These are phyloP conservation scores for Rhabdophis nuchalis DNA, from an alignment of 2,797 vertebrate genomes.

Conservation along the genomic window DNA sequence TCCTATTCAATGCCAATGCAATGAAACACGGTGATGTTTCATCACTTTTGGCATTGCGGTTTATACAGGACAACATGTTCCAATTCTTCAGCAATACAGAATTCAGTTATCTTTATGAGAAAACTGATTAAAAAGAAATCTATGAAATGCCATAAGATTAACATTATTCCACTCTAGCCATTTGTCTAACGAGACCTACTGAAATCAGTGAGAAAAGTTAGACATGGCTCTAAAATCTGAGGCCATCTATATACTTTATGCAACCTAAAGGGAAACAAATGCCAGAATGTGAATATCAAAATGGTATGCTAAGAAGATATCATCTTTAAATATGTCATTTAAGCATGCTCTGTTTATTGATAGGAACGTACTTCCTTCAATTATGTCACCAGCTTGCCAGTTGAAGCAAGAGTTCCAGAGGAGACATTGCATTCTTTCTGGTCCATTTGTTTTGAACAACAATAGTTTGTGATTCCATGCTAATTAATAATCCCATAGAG, in stretches of 20 bases:
- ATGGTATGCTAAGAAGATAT: background rate
- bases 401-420: conserved; percentile 23
- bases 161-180: background rate
- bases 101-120: background rate
- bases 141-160: background rate
- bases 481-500: conserved; percentile 34
- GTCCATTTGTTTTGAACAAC: conserved; percentile 20
- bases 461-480: conserved; percentile 31
- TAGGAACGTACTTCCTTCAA: conserved; percentile 35
- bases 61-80: background rate
- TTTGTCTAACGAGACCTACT: background rate
- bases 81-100: conserved; percentile 1
- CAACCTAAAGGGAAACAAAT: background rate
- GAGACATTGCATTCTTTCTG: conserved; percentile 25
- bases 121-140: background rate
- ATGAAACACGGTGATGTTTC: background rate
- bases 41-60: background rate
- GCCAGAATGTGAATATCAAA: background rate
- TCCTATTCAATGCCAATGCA: background rate
- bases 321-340: conserved; percentile 28
- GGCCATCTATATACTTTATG: background rate
- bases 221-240: background rate
- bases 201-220: background rate
- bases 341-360: conserved; percentile 14
- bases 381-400: conserved; percentile 23